Evolutionary conservation across 2,888 invertebrate genomes (phyloP), one percentile per base, ranked within the genome.

Genomic region (Dorcus parallelipipedus): DNA sequence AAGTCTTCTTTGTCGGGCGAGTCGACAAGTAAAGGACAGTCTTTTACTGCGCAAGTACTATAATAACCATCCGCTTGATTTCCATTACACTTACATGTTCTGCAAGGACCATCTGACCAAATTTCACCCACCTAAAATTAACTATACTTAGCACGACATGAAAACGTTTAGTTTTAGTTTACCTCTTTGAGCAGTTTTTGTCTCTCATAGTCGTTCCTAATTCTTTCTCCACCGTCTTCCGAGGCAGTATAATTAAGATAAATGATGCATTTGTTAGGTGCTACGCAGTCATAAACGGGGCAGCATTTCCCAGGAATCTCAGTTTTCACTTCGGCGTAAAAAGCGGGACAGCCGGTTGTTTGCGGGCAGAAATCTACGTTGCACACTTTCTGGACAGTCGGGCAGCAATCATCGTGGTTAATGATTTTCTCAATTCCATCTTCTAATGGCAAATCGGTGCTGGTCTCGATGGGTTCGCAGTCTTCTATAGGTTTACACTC

Each of bases 401-500:
- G 88, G 71, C 93, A 93, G 72, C 93, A 93, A 0, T 91, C 91
- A 17, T 81, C 79, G 1, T 79, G 79, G 62, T 86, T 82, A n/a
- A 82, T 72, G 1, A 80, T 73, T 38, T 83, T 78, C 60, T 64
- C 81, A 77, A 86, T 86, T 14, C 91, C 91, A 0, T 84, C 82
- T 63, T 85, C 82, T 17, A 87, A 67, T 33, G 80, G 73, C 50
- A 80, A 79, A 45, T 56, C 50, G 3, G 70, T 66, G 4, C 56
- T 41, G 3, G 64, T 65, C 53, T 81, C 82, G 1, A 84, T 68
- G 1, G 75, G 72, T 5, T 85, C 84, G 70, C 93, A 93, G 63
- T 91, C 86, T 45, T 86, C 85, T 3, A 80, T 75, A 0, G 90
- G 89, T 70, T 86, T 86, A 71, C 93, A 93, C 78, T 89, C 91